Percentiles rank a stretch among this genome's conserved stretches.
Evolutionary conservation across 1,140 invertebrate species (phyloP).

Genomic region (Halictus rubicundus): DNA sequence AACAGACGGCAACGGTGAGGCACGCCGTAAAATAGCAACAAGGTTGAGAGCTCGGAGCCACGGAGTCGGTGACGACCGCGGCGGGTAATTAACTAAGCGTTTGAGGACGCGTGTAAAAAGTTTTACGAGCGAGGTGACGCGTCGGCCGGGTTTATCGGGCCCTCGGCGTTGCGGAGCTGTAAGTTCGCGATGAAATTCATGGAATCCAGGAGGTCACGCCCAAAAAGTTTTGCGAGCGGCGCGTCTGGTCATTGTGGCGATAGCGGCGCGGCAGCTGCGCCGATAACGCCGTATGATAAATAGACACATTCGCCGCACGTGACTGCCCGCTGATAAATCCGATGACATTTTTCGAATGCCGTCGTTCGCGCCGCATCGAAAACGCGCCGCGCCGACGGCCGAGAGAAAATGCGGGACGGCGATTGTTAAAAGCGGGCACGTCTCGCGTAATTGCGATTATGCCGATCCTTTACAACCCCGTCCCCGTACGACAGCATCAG

Average conservation of each 20-base stretch:
- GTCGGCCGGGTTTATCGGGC: constrained; percentile 15
- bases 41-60: background rate
- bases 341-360: background rate
- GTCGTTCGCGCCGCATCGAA: background rate
- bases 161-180: background rate
- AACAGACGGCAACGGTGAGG: background rate
- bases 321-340: constrained; percentile 40
- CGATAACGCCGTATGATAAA: constrained; percentile 48
- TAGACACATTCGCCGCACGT: constrained; percentile 36
- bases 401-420: background rate
- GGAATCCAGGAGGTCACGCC: constrained; percentile 31
- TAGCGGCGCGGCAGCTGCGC: constrained; percentile 38
- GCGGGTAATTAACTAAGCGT: constrained; percentile 24
- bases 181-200: constrained; percentile 35
- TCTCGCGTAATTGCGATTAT: background rate
- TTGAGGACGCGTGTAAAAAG: constrained; percentile 7
- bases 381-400: background rate
- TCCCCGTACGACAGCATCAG: too few species aligned
- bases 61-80: background rate
- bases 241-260: constrained; percentile 27
- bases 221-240: constrained; percentile 24
- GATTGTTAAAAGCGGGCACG: background rate
- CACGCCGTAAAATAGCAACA: constrained; percentile 13
- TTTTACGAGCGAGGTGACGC: constrained; percentile 25
- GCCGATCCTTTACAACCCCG: background rate